phyloP scores from a whole-genome alignment of 2,797 vertebrate species.

The Clarias platycephalus region DNA sequence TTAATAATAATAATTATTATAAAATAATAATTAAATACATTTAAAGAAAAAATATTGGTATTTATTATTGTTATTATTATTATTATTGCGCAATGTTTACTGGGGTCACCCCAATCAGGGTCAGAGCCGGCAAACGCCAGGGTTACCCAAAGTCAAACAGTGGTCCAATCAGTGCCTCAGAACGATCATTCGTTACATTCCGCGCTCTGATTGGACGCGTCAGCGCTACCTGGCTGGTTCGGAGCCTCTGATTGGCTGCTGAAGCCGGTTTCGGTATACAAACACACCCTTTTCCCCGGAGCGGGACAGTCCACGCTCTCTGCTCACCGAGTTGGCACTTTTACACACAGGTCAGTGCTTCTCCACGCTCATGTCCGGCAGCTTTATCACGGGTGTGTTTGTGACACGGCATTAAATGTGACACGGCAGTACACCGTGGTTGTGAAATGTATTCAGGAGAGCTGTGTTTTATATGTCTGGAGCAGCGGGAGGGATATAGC shows the following conservation, averaged over 20 bases:
- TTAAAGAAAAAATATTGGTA: too few relatives aligned
- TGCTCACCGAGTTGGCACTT: too few relatives aligned
- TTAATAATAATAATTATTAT: too few relatives aligned
- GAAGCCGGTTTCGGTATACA: conserved; percentile 17
- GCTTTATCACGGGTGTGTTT: neutral
- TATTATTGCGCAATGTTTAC: neutral
- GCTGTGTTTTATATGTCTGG: too few relatives aligned
- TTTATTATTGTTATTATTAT: neutral
- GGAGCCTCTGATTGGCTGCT: neutral
- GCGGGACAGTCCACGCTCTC: neutral
- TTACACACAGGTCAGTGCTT: conserved; percentile 18
- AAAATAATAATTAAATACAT: too few relatives aligned
- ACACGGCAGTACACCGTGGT: too few relatives aligned
- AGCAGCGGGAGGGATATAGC: neutral
- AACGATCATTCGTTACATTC: neutral
- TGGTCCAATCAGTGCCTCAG: conserved; percentile 15
- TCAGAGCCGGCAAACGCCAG: neutral
- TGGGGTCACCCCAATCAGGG: neutral
- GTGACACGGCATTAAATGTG: too few relatives aligned
- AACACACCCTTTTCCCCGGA: neutral
- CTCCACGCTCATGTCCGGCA: neutral
- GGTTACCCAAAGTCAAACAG: conserved; percentile 26
- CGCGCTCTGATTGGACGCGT: conserved; percentile 38
- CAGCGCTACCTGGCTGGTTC: neutral
- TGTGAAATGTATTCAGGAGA: neutral